Evolutionary conservation across 1,140 invertebrate genomes (phyloP).

Genomic region (Hormaphis cornu): DNA sequence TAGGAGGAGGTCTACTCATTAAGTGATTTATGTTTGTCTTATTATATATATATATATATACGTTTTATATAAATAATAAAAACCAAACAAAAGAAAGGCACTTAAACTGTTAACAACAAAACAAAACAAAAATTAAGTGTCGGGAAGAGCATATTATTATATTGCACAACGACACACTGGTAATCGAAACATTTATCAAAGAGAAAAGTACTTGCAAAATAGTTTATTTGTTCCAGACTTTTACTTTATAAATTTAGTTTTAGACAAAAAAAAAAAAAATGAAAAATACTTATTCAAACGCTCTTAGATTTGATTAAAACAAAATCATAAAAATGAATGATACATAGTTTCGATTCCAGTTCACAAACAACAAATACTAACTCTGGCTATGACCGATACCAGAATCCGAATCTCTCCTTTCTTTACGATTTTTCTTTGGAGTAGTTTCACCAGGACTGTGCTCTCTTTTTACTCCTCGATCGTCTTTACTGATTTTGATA

Average conservation of each 20-base stretch:
- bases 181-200: constrained; percentile 18
- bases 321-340: constrained; percentile 4
- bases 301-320: not conserved
- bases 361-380: constrained; percentile 26
- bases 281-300: constrained; percentile 9
- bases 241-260: not conserved
- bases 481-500: constrained; percentile 29
- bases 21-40: constrained; percentile 22
- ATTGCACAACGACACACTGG: constrained; percentile 27
- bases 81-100: constrained; percentile 31
- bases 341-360: constrained; percentile 24
- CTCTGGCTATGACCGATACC: constrained; percentile 16
- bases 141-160: constrained; percentile 25
- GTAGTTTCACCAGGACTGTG: constrained; percentile 20
- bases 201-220: constrained; percentile 8
- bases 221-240: not conserved
- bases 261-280: constrained; percentile 22
- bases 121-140: constrained; percentile 29
- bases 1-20: constrained; percentile 28
- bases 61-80: constrained; percentile 30
- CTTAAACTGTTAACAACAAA: constrained; percentile 32
- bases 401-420: constrained; percentile 20
- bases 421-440: constrained; percentile 17
- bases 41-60: constrained; percentile 26
- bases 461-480: constrained; percentile 24